phyloP scores from a whole-genome alignment of 1,140 invertebrate species.

The Helicoverpa zea region DNA sequence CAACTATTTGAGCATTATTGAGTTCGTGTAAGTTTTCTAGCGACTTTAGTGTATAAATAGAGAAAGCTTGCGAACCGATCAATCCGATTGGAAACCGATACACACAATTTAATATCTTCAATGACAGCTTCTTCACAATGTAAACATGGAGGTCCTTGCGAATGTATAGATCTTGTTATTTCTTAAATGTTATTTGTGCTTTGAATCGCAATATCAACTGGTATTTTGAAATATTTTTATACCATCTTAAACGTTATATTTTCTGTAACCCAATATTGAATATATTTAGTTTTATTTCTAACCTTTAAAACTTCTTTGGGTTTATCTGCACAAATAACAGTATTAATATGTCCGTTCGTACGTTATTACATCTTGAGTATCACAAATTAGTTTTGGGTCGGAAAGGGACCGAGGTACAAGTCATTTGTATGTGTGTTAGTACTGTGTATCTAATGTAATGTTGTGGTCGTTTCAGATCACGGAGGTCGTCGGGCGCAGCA shows the following conservation, averaged over 20 bases:
- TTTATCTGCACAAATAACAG: background rate
- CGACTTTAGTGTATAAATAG: too few relatives aligned
- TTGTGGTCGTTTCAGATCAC: slow-evolving; percentile 88
- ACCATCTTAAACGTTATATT: too few relatives aligned
- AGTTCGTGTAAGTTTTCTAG: too few relatives aligned
- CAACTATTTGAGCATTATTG: too few relatives aligned
- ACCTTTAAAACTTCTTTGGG: background rate
- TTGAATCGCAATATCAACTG: too few relatives aligned
- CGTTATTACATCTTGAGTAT: slow-evolving; percentile 13
- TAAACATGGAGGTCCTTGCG: background rate
- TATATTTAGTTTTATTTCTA: background rate
- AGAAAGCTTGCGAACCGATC: background rate
- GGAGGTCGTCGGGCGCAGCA: slow-evolving; percentile 91
- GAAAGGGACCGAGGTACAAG: background rate
- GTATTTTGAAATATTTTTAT: too few relatives aligned
- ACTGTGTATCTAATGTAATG: slow-evolving; percentile 20
- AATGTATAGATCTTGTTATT: background rate
- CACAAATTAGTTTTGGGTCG: slow-evolving; percentile 28
- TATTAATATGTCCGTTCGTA: slow-evolving; percentile 1
- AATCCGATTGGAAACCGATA: background rate
- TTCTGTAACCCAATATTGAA: too few relatives aligned
- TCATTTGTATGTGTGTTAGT: background rate
- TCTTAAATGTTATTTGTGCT: background rate
- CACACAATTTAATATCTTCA: background rate
- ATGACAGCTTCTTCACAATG: background rate